Evolutionary conservation across 2,113 vertebrate species (phyloP).

Genomic region (Pungitius pungitius): DNA sequence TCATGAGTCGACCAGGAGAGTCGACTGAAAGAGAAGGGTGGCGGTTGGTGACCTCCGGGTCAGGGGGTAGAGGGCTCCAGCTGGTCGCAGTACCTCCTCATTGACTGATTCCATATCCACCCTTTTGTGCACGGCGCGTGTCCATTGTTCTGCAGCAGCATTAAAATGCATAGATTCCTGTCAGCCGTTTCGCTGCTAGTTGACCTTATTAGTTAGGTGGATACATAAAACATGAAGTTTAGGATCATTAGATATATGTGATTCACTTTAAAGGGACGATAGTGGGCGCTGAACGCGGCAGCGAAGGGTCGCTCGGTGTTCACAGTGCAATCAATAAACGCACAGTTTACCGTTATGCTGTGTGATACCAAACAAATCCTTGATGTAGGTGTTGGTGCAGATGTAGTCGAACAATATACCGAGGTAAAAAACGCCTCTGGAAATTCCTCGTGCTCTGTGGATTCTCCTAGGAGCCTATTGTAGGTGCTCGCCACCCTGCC

Average conservation of each 20-base stretch:
- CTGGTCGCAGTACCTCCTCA: conserved; percentile 77
- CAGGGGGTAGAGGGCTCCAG: conserved; percentile 79
- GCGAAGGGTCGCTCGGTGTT: conserved; percentile 29
- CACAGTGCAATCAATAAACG: conserved; percentile 47
- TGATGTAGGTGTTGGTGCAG: conserved; percentile 36
- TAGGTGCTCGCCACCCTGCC: conserved; percentile 69
- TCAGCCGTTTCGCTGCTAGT: conserved; percentile 73
- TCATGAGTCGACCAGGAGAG: conserved; percentile 72
- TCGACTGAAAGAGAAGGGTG: conserved; percentile 63
- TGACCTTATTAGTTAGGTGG: conserved; percentile 77
- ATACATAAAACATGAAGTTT: conserved; percentile 78
- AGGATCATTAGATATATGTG: conserved; percentile 56
- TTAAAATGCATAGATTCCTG: conserved; percentile 77
- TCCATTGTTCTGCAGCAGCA: conserved; percentile 71
- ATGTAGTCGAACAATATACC: conserved; percentile 56
- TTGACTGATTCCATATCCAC: conserved; percentile 74
- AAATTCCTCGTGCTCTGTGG: conserved; percentile 62
- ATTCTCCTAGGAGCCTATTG: conserved; percentile 66
- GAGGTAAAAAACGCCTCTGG: conserved; percentile 52
- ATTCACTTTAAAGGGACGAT: conserved; percentile 48
- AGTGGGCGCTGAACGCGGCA: not conserved
- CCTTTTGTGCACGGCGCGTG: conserved; percentile 77
- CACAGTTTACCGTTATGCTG: conserved; percentile 33
- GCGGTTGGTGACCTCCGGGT: conserved; percentile 79
- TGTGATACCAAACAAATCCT: conserved; percentile 48